A percentile compares a stretch with the other conserved stretches of the same genome.
phyloP scores from a whole-genome alignment of 1,140 invertebrate species.

The Centruroides vittatus region DNA sequence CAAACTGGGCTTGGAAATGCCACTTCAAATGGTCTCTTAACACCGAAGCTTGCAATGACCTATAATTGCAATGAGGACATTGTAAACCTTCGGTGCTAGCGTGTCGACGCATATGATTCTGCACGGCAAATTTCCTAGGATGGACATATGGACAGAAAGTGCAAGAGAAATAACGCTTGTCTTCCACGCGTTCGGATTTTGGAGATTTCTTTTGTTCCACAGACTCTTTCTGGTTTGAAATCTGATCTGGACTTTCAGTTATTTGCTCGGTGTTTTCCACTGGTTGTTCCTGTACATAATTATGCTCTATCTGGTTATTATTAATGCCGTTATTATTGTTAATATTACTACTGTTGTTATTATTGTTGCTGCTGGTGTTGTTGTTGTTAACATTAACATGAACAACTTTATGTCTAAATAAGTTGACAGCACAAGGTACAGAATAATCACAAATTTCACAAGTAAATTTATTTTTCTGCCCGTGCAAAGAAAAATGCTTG shows the following conservation, averaged over 20 bases:
- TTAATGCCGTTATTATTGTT: too few relatives aligned
- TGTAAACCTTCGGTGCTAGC: constrained; percentile 37
- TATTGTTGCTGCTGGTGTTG: too few relatives aligned
- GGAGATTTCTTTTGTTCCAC: not conserved
- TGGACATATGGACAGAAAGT: constrained; percentile 62
- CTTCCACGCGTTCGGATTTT: constrained; percentile 23
- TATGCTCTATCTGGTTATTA: too few relatives aligned
- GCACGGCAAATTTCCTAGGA: constrained; percentile 49
- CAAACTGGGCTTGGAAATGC: constrained; percentile 44
- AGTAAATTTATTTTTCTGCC: constrained; percentile 62
- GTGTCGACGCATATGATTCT: constrained; percentile 58
- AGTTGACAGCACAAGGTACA: constrained; percentile 69
- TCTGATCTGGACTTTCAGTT: not conserved
- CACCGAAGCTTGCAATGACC: constrained; percentile 56
- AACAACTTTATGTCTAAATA: constrained; percentile 60
- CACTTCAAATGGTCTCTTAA: constrained; percentile 58
- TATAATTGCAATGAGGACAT: constrained; percentile 68
- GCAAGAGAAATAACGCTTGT: constrained; percentile 40
- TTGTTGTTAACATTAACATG: constrained; percentile 34
- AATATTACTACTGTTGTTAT: too few relatives aligned
- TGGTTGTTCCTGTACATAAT: not conserved
- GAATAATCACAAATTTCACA: constrained; percentile 76
- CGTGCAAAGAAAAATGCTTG: constrained; percentile 65
- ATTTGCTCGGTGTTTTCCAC: not conserved
- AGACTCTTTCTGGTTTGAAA: not conserved